Base-by-base conservation (phyloP, 2,113 vertebrate genomes). In the Laticauda colubrina region DNA sequence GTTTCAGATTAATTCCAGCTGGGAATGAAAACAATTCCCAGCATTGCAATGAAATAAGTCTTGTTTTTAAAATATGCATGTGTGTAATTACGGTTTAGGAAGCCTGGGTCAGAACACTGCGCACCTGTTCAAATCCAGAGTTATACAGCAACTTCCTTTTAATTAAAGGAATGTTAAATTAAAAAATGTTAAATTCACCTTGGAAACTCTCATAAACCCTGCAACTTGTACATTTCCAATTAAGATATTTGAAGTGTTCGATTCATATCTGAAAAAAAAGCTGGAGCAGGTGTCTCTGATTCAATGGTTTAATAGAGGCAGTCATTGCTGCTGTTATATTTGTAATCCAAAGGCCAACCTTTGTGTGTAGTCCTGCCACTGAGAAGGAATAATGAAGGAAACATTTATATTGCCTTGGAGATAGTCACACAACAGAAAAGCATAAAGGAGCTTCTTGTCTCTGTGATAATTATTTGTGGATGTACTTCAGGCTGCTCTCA, bases 371-470 rank as follows among this genome's bases (percentile, higher is more conserved):
- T 93, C 94, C 39, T 95, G 89, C 90, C 91, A 61, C 21, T 69
- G 94, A 96, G 39, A 93, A 95, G 90, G 56, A 89, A 94, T 95
- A 96, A 97, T 95, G 96, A 11, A 96, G 87, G 96, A 94, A 91
- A 94, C 94, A 94, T 95, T 94, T 96, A 90, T 29, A 92, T 96
- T 95, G 94, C 92, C 55, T n/a, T 14, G 24, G 93, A 95, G 61
- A 92, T 39, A 90, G 45, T 92, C 43, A 87, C 91, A 64, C 96
- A 97, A 95, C 87, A 96, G 87, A 91, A 91, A 86, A 34, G 86
- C 91, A 91, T 39, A 95, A 81, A 97, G 89, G 75, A 94, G 75
- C 53, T 90, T 90, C 91, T 95, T 95, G 89, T 94, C 96, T 91
- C 34, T 93, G 95, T 88, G 91, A 95, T 93, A 69, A 93, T 95